Evolutionary conservation across 2,113 vertebrate species (phyloP), one percentile per base, ranked within the genome.

Genomic region (Oplegnathus fasciatus): DNA sequence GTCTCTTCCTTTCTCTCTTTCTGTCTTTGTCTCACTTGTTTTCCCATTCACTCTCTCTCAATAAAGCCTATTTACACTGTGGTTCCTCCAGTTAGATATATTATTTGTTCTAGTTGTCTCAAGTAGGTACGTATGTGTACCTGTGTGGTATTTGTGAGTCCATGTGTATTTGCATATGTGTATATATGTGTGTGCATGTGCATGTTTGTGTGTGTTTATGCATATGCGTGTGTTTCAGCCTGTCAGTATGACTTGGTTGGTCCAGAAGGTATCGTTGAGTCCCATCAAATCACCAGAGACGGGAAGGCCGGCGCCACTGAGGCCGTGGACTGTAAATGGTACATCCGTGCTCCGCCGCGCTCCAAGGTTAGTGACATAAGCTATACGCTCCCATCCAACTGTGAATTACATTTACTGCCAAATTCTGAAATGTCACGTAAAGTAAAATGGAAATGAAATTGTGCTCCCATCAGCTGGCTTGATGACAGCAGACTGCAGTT

Each of bases 251-350:
- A 99, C 93, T 97, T 97, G 97, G 97, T 97, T 84, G 98, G 98
- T 86, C 96, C 98, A 22, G 98, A 99, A 96, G 98, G 98, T 83
- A 98, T 99, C 90, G 96, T 99, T 88, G 98, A 99, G 95, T 99
- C 98, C 75, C 85, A 97, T 88, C 98, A 99, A 91, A 99, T 99
- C 92, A 95, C 96, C 87, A 97, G 97, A 95, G 98, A 99, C 58
- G 98, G 97, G 88, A 99, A 98, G 94, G 98, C 98, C 78, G 96
- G 95, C 79, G 96, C 96, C 73, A 92, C 96, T 0, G 98, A 99
- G 91, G 98, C 98, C 11, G 97, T 99, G 72, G 98, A 99, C 92
- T 99, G 98, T 95, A 99, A 98, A 94, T 99, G 98, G 98, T 99
- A 97, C 95, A 99, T 99, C 94, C 96, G 96, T 55, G 98, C 98